phyloP scores from a whole-genome alignment of 2,888 invertebrate genomes.

The Lepidochitona cinerea region DNA sequence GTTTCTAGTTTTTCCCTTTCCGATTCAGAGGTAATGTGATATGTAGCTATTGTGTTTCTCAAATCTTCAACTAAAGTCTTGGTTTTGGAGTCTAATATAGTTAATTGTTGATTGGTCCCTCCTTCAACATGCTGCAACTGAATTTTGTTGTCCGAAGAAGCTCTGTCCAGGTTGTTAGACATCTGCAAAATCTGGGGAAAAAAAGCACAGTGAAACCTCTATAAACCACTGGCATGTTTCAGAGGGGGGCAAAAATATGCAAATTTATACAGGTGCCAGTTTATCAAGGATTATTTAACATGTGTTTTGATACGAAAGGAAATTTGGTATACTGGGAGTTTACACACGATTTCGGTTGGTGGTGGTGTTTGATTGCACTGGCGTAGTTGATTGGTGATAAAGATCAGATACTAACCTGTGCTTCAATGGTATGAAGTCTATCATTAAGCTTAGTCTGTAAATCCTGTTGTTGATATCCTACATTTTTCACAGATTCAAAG shows the following conservation, averaged over 20 bases:
- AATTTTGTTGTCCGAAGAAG: conserved; percentile 44
- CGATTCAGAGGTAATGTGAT: conserved; percentile 46
- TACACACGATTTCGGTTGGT: too few species aligned
- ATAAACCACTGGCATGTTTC: too few species aligned
- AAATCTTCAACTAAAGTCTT: conserved; percentile 60
- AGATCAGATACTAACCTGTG: conserved; percentile 38
- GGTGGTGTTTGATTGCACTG: too few species aligned
- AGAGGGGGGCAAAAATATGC: too few species aligned
- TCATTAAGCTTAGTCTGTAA: conserved; percentile 53
- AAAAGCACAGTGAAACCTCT: too few species aligned
- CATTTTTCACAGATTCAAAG: conserved; percentile 57
- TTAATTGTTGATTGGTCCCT: conserved; percentile 60
- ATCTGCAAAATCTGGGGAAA: conserved; percentile 9
- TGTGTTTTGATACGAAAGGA: too few species aligned
- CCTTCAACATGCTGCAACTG: conserved; percentile 62
- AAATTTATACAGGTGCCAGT: too few species aligned
- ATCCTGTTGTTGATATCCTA: conserved; percentile 54
- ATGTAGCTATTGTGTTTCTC: conserved; percentile 46
- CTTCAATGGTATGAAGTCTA: conserved; percentile 59
- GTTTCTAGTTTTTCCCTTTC: conserved; percentile 65
- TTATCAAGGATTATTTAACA: too few species aligned
- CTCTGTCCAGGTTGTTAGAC: conserved; percentile 42
- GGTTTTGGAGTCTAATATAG: conserved; percentile 60
- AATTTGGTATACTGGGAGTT: too few species aligned
- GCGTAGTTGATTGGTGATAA: conserved; percentile 46